phyloP scores from a whole-genome alignment of 2,888 invertebrate genomes.

The Glomeris marginata region DNA sequence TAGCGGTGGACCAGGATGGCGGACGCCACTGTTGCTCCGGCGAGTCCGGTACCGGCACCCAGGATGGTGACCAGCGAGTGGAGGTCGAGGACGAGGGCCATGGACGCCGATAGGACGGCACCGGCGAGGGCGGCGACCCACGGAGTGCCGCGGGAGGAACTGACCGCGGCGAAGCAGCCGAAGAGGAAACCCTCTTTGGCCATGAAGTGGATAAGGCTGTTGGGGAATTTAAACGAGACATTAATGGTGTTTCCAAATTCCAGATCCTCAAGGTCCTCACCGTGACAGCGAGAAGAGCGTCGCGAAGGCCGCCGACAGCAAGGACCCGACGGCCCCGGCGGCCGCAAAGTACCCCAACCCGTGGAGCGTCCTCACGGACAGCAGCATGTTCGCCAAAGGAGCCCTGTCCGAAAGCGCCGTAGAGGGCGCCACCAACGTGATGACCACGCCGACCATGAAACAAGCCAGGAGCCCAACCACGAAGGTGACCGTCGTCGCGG shows the following conservation, averaged over 20 bases:
- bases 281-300: conserved; percentile 13
- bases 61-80: conserved; percentile 14
- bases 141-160: conserved; percentile 10
- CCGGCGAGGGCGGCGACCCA: conserved; percentile 12
- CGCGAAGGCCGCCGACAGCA: conserved; percentile 15
- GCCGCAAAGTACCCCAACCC: conserved; percentile 17
- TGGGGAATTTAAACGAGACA: too few relatives aligned
- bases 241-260: too few relatives aligned
- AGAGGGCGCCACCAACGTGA: conserved; percentile 17
- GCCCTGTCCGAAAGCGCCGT: conserved; percentile 15
- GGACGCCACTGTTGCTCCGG: conserved; percentile 1
- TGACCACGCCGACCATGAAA: conserved; percentile 14
- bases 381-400: conserved; percentile 15
- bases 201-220: conserved; percentile 15
- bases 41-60: conserved; percentile 15
- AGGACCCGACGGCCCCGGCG: conserved; percentile 16
- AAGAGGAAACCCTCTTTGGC: conserved; percentile 17
- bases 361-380: conserved; percentile 9
- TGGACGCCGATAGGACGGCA: conserved; percentile 1
- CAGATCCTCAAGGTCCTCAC: too few relatives aligned
- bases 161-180: conserved; percentile 9
- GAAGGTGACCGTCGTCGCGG: conserved; percentile 16
- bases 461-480: conserved; percentile 16
- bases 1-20: conserved; percentile 9
- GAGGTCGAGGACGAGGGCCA: conserved; percentile 14